Base-by-base conservation (phyloP, 2,888 invertebrate species). In the Folsomia candida region DNA sequence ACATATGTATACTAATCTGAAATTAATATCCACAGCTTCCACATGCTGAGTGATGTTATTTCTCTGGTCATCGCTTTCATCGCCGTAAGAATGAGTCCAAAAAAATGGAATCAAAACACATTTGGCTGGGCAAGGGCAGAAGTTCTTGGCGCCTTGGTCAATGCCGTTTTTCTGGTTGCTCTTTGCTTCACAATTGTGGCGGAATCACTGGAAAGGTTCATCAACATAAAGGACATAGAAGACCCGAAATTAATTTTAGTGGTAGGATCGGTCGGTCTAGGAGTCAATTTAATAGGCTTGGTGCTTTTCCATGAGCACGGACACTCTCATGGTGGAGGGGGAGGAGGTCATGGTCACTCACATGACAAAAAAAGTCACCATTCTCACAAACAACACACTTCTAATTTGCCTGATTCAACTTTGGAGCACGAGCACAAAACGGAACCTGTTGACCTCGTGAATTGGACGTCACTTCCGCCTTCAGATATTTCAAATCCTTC, bases 61-160 rank as follows among this genome's bases (percentile, higher is more conserved):
- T 95, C 97, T 0, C 87, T 97, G 80, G 88, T 94, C 67, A 92
- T 97, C 81, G 97, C 96, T 70, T 95, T 95, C 85, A 87, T 96
- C 80, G 94, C 96, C 73, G 92, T 97, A 78, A 84, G 94, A 93
- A 94, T 95, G 93, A 94, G 94, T 78, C 94, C 94, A 82, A 94
- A 94, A 85, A 94, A 94, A 86, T 95, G 94, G 94, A 93, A 93
- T 64, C 96, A 96, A 85, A 99, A 98, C 83, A 98, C 98, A 18
- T 99, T 97, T 83, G 99, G 99, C 14, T 99, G 98, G 98, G 97
- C 97, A 1, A 88, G 99, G 73, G 98, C 98, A 0, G 99, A 99
- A 85, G 96, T 99, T 0, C 84, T 99, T 51, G 99, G 99, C 14
- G 98, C 98, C 24, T 86, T 98, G 71, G 94, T 98, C 22, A 99